Base-by-base conservation (phyloP, 2,888 invertebrate genomes). In the Nephrotoma flavescens region DNA sequence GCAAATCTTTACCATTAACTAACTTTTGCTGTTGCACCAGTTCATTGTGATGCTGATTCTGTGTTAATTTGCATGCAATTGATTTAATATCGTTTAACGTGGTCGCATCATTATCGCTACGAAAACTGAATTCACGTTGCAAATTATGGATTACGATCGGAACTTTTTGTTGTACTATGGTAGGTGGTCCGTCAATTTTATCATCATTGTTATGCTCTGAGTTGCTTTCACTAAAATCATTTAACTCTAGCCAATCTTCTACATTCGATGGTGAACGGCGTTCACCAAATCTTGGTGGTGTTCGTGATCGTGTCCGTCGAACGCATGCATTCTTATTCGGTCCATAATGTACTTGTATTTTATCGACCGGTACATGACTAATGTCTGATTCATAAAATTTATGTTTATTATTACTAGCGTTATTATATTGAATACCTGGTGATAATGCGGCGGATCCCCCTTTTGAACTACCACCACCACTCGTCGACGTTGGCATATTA, bases 211-310 rank as follows among this genome's bases (percentile, higher is more conserved):
- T 84, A 84, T 15, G n/a, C 2, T 84, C 84, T 42, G 15, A 84
- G n/a, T 84, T 9, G 31, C 7, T 71, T 31, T 71, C 86, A 15
- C 42, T 83, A 86, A 87, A 87, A 86, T 88, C 87, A 83, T 91
- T 91, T 83, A 91, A 87, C 86, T 91, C 91, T 86, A 92, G 89
- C 91, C 91, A 92, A 89, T 92, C 91, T 87, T 89, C 89, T 12
- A 92, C 91, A 87, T 91, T 91, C 88, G 90, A 91, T 42, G 91
- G 91, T 52, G 91, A 91, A 31, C 91, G 90, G 15, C 89, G 90
- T 9, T 91, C 90, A 15, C 91, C 91, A 85, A 91, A 91, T 42
- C 90, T 90, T 57, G 88, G 87, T 86, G 88, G 88, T 86, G 89
- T 88, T 41, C 31, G 31, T 31, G 31, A 31, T 31, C 31, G 31